Evolutionary conservation across 2,888 invertebrate species (phyloP), one percentile per base, ranked within the genome.

Genomic region (Schizotus pectinicornis): DNA sequence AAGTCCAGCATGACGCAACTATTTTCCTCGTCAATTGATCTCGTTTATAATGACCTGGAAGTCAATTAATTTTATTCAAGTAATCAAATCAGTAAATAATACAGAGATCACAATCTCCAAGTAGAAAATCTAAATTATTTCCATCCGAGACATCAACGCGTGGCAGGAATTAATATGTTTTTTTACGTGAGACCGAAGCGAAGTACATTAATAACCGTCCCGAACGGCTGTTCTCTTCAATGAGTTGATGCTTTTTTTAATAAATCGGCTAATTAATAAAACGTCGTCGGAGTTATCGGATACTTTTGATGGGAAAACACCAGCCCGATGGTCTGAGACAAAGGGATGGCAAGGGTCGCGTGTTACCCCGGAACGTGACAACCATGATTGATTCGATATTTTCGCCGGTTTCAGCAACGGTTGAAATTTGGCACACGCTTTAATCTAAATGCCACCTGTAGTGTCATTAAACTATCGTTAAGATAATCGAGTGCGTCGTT

Each of bases 211-310:
- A 65, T 66, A 61, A 64, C 62, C 11, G 32, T 59, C 43, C 14
- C 48, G 56, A 61, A 47, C 61, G 61, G 56, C 57, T 58, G 60
- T 59, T 60, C 60, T 53, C 39, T 22, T 53, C 59, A 63, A 59
- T 65, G 59, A 61, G 62, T 62, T 59, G 64, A 58, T 46, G 53
- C 42, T 56, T 67, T 66, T 64, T 60, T 63, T 62, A 65, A 61
- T 67, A 68, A 68, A 68, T 67, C 59, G 65, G 58, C 65, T 67
- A 68, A 68, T 68, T 68, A 68, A 66, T 65, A 65, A 65, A 55
- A 57, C 36, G 52, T 49, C 60, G 46, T 42, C 63, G 43, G 54
- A 46, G 63, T 59, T 59, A 59, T 63, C 55, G 61, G 56, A 50
- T 60, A 54, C 52, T 41, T 62, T 54, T 49, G 55, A 55, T 56